Conservation (phyloP, 2,888 invertebrate species). For the Drosophila prolongata region DNA sequence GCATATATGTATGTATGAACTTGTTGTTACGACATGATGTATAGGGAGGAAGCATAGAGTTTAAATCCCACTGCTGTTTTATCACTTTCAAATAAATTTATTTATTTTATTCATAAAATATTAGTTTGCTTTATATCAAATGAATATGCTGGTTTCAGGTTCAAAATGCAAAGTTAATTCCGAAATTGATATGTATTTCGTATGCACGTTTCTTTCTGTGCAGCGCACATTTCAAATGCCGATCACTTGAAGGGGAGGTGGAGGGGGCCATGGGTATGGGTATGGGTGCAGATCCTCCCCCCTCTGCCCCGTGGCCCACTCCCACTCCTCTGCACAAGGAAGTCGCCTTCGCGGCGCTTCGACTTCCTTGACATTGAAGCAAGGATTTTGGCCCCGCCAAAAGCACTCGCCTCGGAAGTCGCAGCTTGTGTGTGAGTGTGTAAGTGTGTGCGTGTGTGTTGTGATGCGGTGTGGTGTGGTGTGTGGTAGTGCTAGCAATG, state of each 20-base stretch:
- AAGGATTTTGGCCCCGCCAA: slow-evolving; percentile 67
- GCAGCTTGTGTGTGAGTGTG: slow-evolving; percentile 44
- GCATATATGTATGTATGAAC: no score
- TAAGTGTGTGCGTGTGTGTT: slow-evolving; percentile 16
- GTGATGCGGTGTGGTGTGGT: background rate
- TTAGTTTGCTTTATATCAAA: no score
- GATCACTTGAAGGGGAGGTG: slow-evolving; percentile 10
- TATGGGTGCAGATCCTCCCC: background rate
- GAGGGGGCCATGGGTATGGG: background rate
- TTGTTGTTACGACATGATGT: no score
- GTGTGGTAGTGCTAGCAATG: slow-evolving; percentile 35
- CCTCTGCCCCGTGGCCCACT: slow-evolving; percentile 11
- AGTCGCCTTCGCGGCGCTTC: slow-evolving; percentile 50
- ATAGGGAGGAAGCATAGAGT: no score
- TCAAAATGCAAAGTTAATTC: no score
- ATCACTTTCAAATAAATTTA: background rate
- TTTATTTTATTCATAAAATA: no score
- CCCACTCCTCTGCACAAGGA: slow-evolving; percentile 58
- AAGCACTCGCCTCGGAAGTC: slow-evolving; percentile 62
- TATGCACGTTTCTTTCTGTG: background rate
- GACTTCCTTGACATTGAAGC: slow-evolving; percentile 78
- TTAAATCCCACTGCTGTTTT: no score
- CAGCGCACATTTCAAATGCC: slow-evolving; percentile 62
- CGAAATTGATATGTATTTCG: background rate
- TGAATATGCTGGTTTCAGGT: no score